Percentiles rank a stretch among this genome's conserved stretches.
These are phyloP conservation scores for Teleogryllus occipitalis DNA, from an alignment of 1,140 invertebrate genomes.

Conservation along the genomic window DNA sequence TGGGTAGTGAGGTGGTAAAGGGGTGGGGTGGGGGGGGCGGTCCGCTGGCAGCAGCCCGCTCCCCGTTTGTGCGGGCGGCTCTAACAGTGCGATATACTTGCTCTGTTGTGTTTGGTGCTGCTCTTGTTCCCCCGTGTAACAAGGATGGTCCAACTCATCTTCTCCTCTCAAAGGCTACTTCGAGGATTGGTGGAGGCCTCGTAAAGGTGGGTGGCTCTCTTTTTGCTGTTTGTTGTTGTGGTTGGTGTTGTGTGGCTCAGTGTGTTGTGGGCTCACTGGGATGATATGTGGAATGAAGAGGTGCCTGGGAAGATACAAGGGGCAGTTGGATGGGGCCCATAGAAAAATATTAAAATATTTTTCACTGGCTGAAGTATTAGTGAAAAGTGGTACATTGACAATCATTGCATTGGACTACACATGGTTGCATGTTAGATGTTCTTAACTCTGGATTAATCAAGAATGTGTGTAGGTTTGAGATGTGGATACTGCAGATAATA, in stretches of 20 bases:
- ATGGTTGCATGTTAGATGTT: too few species aligned
- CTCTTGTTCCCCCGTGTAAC: slow-evolving; percentile 34
- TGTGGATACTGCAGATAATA: too few species aligned
- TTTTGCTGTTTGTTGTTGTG: neutral
- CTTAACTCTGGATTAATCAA: too few species aligned
- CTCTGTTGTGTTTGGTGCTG: neutral
- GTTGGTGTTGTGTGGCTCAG: neutral
- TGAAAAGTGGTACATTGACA: too few species aligned
- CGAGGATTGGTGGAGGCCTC: slow-evolving; percentile 91
- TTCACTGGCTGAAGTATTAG: too few species aligned
- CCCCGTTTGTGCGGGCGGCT: neutral
- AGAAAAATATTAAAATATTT: too few species aligned
- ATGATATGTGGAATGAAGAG: too few species aligned
- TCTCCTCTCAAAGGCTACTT: slow-evolving; percentile 91
- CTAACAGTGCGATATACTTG: neutral
- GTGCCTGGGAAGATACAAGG: too few species aligned
- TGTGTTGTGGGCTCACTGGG: neutral
- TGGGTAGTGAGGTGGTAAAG: too few species aligned
- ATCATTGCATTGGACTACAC: too few species aligned
- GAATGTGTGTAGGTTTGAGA: too few species aligned
- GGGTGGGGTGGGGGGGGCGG: neutral
- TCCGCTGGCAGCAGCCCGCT: neutral
- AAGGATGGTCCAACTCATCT: slow-evolving; percentile 74
- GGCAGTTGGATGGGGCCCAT: too few species aligned
- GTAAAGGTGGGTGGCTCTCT: slow-evolving; percentile 69